Base-by-base conservation (phyloP, 1,140 invertebrate species). In the Paralvinella palmiformis region DNA sequence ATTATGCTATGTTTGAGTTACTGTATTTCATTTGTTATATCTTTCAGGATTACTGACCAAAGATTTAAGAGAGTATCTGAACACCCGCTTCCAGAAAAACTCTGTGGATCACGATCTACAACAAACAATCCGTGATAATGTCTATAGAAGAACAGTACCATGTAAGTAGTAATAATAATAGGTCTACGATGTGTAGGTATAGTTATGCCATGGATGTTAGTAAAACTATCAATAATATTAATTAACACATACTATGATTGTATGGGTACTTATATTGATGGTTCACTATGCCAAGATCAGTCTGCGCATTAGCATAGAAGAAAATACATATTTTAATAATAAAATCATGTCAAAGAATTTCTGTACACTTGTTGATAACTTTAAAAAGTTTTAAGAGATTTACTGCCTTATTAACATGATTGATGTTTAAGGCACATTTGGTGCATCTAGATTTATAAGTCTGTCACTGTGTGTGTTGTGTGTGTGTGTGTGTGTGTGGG, bases 131-230 rank as follows among this genome's bases (percentile, higher is more conserved):
- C 74, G 87, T 62, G 86, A 88, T 70, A 88, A 88, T 74, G 75
- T 88, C 27, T 88, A 88, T 74, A 77, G 86, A 66, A 78, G 87
- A 62, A 88, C 87, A 27, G 87, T 88, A 17, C 87, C 87, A 61
- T 85, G 84, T 83, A 77, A 79, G 82, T 82, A 63, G 52, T 27
- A 32, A 13, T 58, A 6, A 50, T n/a, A n/a, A n/a, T n/a, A n/a
- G n/a, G n/a, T 56, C 53, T 29, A 27, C 53, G n/a, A 20, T 56
- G 32, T 31, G 1, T 15, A 17, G 6, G 31, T 27, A 56, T 24
- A 13, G 24, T 31, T 27, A 24, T 48, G 27, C 45, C 45, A 48
- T 48, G 45, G 20, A 1, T 3, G 45, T 15, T 7, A 48, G 44
- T 10, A 48, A 48, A 48, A 20, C 44, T 48, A 48, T 24, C 44